These are phyloP conservation scores for Drosophila incognita DNA, from an alignment of 2,888 invertebrate genomes.

Conservation along the genomic window DNA sequence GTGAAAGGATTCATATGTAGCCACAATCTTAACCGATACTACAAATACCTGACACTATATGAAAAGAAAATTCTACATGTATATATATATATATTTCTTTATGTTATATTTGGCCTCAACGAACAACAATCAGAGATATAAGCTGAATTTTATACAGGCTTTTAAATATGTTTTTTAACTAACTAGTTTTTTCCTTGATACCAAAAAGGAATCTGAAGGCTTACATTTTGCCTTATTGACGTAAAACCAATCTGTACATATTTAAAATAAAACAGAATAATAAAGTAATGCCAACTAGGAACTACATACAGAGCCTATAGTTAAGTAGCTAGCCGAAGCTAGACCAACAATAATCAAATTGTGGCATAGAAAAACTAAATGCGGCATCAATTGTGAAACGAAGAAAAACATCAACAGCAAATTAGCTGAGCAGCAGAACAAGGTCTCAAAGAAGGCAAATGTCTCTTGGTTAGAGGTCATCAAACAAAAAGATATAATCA, in stretches of 20 bases:
- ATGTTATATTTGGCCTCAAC: background rate
- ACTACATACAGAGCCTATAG: background rate
- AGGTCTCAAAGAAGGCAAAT: background rate
- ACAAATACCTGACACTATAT: background rate
- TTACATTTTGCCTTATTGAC: background rate
- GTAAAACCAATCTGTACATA: background rate
- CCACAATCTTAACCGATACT: background rate
- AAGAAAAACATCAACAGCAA: background rate
- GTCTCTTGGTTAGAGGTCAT: background rate
- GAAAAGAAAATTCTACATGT: accelerated
- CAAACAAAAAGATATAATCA: background rate
- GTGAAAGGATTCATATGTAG: background rate
- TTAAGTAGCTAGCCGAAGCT: background rate
- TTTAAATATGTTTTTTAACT: background rate
- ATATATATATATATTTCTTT: background rate
- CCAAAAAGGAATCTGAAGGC: background rate
- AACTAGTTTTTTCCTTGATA: background rate
- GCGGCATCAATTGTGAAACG: background rate
- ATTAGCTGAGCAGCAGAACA: background rate
- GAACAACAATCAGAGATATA: background rate
- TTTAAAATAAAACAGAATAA: background rate
- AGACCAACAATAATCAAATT: background rate
- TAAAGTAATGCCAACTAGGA: background rate
- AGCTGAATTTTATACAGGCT: background rate
- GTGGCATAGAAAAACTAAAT: background rate